phyloP scores from a whole-genome alignment of 2,888 invertebrate species.

The Pinctada fucata region DNA sequence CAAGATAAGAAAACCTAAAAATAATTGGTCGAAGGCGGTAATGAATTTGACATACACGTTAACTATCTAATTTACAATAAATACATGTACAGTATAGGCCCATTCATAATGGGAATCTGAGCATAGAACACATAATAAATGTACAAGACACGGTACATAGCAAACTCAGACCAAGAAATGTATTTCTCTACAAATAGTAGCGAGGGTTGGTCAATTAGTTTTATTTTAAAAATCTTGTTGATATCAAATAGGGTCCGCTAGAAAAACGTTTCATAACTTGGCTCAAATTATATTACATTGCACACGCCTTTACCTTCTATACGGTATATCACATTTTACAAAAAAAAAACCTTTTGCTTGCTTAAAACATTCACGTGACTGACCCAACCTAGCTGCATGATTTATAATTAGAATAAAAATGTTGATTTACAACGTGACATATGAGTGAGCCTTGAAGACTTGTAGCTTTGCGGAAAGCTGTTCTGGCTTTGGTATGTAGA shows the following conservation, averaged over 20 bases:
- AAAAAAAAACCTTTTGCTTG: background rate
- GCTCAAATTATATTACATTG: background rate
- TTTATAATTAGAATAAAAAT: no score
- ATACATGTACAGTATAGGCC: background rate
- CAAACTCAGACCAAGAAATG: background rate
- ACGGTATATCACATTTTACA: background rate
- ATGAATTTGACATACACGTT: background rate
- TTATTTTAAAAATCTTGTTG: no score
- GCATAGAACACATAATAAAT: slow-evolving; percentile 11
- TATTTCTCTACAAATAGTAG: no score
- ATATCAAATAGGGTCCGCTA: no score
- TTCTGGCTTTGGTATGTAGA: no score
- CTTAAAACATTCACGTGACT: no score
- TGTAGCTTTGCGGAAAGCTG: no score
- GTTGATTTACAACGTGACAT: no score
- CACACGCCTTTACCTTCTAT: background rate
- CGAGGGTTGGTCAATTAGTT: no score
- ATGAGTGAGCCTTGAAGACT: no score
- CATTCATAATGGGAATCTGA: slow-evolving; percentile 18
- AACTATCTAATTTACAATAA: slow-evolving; percentile 7
- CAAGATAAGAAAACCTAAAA: background rate
- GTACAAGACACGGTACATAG: background rate
- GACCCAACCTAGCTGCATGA: no score
- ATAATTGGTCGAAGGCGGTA: background rate
- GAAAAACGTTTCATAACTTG: no score